Percentiles rank a stretch among this genome's conserved stretches.
Evolutionary conservation across 2,113 vertebrate genomes (phyloP).

Genomic region (Peromyscus polionotus): DNA sequence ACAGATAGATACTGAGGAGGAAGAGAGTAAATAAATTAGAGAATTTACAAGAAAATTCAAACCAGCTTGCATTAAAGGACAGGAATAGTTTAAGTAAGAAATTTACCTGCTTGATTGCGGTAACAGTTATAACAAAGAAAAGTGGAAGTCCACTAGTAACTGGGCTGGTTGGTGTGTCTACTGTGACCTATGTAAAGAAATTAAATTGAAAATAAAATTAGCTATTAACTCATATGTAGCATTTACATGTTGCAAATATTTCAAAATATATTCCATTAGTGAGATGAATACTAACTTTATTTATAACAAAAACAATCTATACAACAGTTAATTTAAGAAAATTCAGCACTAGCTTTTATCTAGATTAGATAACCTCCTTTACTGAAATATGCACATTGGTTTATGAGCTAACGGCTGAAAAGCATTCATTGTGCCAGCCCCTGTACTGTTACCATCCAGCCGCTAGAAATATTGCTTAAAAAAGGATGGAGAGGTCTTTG

Average conservation of each 20-base stretch:
- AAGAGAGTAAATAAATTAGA: conserved; percentile 38
- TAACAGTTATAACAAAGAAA: conserved; percentile 99
- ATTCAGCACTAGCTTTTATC: conserved; percentile 55
- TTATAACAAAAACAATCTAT: conserved; percentile 55
- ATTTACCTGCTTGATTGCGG: conserved; percentile 99
- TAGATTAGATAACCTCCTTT: conserved; percentile 1
- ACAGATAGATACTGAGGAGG: not conserved
- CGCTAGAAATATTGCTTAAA: not conserved
- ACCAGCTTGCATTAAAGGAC: conserved; percentile 26
- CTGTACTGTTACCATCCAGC: not conserved
- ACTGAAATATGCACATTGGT: conserved; percentile 25
- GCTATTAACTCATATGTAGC: not conserved
- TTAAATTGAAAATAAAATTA: conserved; percentile 48
- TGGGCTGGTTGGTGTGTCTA: conserved; percentile 98
- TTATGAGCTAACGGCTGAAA: conserved; percentile 6
- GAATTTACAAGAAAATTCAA: conserved; percentile 35
- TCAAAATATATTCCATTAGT: conserved; percentile 20
- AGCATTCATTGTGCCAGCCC: not conserved
- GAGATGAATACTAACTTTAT: conserved; percentile 42
- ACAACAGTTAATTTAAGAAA: conserved; percentile 39
- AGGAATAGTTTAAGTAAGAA: not conserved
- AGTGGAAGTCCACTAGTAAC: conserved; percentile 98
- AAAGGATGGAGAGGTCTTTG: not conserved
- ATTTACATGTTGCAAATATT: conserved; percentile 38
- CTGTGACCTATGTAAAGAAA: conserved; percentile 93